Percentiles rank a stretch among this genome's conserved stretches.
phyloP scores from a whole-genome alignment of 2,888 invertebrate species.

The Aporophyla nigra region DNA sequence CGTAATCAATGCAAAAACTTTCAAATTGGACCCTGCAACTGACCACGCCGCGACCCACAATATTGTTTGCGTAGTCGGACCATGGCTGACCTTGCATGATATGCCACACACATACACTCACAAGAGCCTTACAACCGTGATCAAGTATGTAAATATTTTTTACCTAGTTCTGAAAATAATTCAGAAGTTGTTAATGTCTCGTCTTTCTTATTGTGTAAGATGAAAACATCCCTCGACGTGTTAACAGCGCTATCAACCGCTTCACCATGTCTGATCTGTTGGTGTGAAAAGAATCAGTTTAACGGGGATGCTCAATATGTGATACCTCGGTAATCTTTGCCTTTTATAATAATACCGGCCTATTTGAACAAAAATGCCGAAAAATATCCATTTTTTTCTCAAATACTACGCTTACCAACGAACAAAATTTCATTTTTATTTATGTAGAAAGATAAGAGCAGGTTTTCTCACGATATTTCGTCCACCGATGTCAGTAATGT shows the following conservation, averaged over 20 bases:
- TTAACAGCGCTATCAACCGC: constrained; percentile 5
- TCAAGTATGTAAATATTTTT: background rate
- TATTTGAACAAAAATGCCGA: no score
- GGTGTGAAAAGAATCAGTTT: background rate
- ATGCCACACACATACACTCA: background rate
- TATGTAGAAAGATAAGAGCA: no score
- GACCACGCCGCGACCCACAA: background rate
- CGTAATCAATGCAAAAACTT: background rate
- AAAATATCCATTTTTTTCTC: no score
- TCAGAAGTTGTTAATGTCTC: constrained; percentile 65
- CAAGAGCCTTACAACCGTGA: background rate
- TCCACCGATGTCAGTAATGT: no score
- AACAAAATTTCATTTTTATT: no score
- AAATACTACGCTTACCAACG: no score
- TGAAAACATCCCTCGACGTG: constrained; percentile 65
- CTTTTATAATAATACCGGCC: no score
- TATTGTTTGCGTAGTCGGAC: no score
- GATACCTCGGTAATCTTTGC: background rate
- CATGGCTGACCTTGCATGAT: background rate
- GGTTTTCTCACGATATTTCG: no score
- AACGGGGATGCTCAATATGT: background rate
- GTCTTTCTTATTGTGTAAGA: constrained; percentile 74
- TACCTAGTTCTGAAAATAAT: constrained; percentile 72
- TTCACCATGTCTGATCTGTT: constrained; percentile 23
- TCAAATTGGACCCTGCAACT: background rate